These are phyloP conservation scores for Xiphophorus couchianus DNA, from an alignment of 2,113 vertebrate species.

Conservation along the genomic window DNA sequence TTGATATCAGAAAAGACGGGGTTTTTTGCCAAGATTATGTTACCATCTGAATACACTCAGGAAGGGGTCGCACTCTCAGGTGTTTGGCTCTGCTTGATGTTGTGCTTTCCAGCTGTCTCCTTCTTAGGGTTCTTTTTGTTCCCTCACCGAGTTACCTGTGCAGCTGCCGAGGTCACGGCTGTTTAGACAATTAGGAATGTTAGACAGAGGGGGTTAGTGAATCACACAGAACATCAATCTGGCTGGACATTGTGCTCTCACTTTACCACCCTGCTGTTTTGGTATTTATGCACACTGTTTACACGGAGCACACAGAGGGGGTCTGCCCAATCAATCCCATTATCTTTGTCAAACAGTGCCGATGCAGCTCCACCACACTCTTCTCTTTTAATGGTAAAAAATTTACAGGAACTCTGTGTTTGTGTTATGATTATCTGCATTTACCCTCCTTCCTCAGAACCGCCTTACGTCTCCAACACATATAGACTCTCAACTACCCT, in stretches of 20 bases:
- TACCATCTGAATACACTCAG: not conserved
- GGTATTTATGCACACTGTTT: slow-evolving; percentile 81
- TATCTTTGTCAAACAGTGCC: slow-evolving; percentile 65
- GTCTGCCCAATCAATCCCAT: slow-evolving; percentile 78
- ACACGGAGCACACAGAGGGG: slow-evolving; percentile 77
- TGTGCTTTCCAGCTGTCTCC: not conserved
- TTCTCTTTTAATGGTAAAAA: slow-evolving; percentile 52
- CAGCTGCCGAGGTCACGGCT: slow-evolving; percentile 70
- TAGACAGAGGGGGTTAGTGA: slow-evolving; percentile 54
- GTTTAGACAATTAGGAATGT: slow-evolving; percentile 75
- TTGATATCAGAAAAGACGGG: not conserved
- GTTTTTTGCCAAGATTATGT: not conserved
- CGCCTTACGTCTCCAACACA: slow-evolving; percentile 5
- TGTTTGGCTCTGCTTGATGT: not conserved
- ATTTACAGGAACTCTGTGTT: slow-evolving; percentile 37
- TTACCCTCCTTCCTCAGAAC: slow-evolving; percentile 34
- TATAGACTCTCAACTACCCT: slow-evolving; percentile 45
- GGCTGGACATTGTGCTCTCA: slow-evolving; percentile 60
- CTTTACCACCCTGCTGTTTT: slow-evolving; percentile 81
- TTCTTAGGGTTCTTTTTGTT: slow-evolving; percentile 40
- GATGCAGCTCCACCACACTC: slow-evolving; percentile 37
- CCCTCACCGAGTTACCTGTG: slow-evolving; percentile 67
- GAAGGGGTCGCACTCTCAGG: not conserved
- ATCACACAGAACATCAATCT: slow-evolving; percentile 73
- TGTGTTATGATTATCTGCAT: slow-evolving; percentile 28